Base-by-base conservation (phyloP, 2,888 invertebrate genomes). In the Sthenelais limicola region DNA sequence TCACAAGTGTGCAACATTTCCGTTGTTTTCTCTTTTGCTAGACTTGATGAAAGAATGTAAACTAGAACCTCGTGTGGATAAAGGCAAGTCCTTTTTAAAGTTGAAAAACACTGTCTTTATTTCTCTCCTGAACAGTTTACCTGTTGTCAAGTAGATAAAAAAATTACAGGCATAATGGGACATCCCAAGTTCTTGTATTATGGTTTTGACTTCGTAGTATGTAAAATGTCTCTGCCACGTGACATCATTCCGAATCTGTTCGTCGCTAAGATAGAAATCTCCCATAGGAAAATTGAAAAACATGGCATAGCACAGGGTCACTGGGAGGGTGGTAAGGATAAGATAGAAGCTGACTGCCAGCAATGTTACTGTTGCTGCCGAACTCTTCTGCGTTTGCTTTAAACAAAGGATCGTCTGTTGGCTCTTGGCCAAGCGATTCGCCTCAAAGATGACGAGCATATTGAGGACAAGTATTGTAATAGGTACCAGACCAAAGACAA, bases 341-440 rank as follows among this genome's bases (percentile, higher is more conserved):
- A 83, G 75, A 73, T 83, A 86, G 76, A 84, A 84, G 0, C 85
- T 83, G 5, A 86, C 80, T 0, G 83, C 82, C 12, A 87, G 77
- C n/a, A 87, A 79, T 82, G 84, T 85, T n/a, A 85, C 79, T 3
- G 86, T 87, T 3, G 86, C 86, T 3, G 86, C 83, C 0, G 85
- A 84, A 0, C 83, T 74, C 18, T 66, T 70, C 35, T 47, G 68
- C 68, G 48, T 48, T 51, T 62, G 62, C 33, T 56, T 35, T 38
- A 73, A 32, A 26, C 73, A 76, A 26, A 75, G 68, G 7, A 73
- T 49, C 33, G 74, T 78, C 72, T 79, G 72, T 62, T 77, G 78
- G 35, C 43, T 71, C 32, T 54, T 49, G n/a, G 72, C 74, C 30
- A 82, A 38, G 24, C 72, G 71, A 51, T 81, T 78, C n/a, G 83